Base-by-base conservation (phyloP, 2,888 invertebrate species). In the Mesoligia furuncula region DNA sequence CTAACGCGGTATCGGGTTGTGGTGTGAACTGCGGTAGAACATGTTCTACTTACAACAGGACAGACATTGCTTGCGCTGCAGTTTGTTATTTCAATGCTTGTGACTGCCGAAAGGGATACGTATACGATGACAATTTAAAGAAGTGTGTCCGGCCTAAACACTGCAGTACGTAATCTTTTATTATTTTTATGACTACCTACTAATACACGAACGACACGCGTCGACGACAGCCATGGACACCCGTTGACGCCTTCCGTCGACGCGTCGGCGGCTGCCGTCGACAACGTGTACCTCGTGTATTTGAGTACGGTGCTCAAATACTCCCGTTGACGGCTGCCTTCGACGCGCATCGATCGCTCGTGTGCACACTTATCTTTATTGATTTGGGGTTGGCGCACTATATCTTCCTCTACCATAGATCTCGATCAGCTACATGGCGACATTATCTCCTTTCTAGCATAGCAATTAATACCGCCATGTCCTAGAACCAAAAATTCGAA, bases 1-100 rank as follows among this genome's bases (percentile, higher is more conserved):
- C 77, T 17, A 81, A 89, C n/a, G 90, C 90, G 0, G 51, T 70
- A 73, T 27, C 85, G 11, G 89, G 90, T 36, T 90, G 90, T 79
- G 86, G 88, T 0, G 45, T 75, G 1, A 83, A 89, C 74, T 91
- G 90, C 31, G 80, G 75, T 8, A 81, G 64, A 54, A 83, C 64
- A 11, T 90, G 90, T 65, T 79, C 87, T 3, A 65, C 87, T 24
- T 81, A 84, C 42, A 81, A 84, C 1, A 81, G 76, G 7, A 75
- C 65, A 2, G 70, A 73, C 5, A 17, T 59, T 8, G 11, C 13
- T 4, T 90, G 90, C 42, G 1, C 39, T 0, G 9, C 36, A 11
- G 11, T 79, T 8, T 90, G 87, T 65, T 3, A 77, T 2, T 0
- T 57, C 4, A 85, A 89, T 45, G 78, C 67, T 4, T 89, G 87